Conservation (phyloP, 2,797 vertebrate genomes). For the Characodon lateralis region DNA sequence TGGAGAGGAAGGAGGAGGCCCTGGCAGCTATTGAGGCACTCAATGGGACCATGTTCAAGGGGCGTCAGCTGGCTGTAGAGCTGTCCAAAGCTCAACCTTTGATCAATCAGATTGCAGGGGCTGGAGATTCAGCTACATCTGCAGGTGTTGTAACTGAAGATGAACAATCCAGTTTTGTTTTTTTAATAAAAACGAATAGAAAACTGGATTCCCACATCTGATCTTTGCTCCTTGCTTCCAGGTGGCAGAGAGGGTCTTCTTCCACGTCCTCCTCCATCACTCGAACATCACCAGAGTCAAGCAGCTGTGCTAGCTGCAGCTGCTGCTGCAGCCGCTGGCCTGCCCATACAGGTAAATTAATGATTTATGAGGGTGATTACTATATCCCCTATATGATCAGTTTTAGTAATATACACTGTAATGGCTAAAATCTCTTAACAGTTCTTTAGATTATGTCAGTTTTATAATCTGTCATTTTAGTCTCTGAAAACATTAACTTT, state of each 20-base stretch:
- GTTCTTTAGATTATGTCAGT: not conserved
- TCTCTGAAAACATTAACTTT: too few species aligned
- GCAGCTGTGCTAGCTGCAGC: constrained; percentile 83
- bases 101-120: constrained; percentile 68
- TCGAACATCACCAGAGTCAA: constrained; percentile 85
- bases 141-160: constrained; percentile 24
- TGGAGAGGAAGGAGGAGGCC: constrained; percentile 96
- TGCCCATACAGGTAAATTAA: constrained; percentile 78
- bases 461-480: too few species aligned
- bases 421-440: not conserved
- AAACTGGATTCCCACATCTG: not conserved
- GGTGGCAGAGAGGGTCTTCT: constrained; percentile 78
- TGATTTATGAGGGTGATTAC: not conserved
- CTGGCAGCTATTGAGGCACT: constrained; percentile 90
- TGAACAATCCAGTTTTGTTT: not conserved
- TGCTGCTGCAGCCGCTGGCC: constrained; percentile 81
- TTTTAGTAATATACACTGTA: not conserved
- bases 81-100: constrained; percentile 87
- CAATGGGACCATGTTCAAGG: constrained; percentile 94
- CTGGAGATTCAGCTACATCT: constrained; percentile 46
- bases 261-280: constrained; percentile 71
- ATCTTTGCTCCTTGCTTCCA: constrained; percentile 19
- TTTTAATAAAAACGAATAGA: constrained; percentile 2
- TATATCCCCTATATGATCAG: not conserved
- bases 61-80: constrained; percentile 93